These are phyloP conservation scores for Pocota personata DNA, from an alignment of 2,888 invertebrate genomes.

Conservation along the genomic window DNA sequence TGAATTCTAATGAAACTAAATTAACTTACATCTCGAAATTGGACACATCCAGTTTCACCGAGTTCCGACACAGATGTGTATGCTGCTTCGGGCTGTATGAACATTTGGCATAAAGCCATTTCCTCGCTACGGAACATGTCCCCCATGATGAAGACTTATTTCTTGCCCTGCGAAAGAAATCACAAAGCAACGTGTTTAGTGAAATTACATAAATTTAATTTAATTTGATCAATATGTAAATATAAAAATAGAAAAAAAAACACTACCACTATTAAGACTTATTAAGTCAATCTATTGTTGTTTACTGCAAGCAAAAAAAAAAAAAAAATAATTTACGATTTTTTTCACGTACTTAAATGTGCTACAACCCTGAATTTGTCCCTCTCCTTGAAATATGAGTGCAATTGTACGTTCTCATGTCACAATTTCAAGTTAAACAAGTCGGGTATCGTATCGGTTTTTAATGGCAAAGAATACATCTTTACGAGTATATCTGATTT, in stretches of 20 bases:
- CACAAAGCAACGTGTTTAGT: slow-evolving; percentile 11
- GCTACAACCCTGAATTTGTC: slow-evolving; percentile 5
- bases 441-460: background rate
- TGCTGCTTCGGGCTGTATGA: slow-evolving; percentile 97
- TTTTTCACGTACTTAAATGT: slow-evolving; percentile 8
- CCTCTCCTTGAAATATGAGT: slow-evolving; percentile 11
- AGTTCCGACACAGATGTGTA: slow-evolving; percentile 97
- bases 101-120: slow-evolving; percentile 97
- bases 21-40: slow-evolving; percentile 96
- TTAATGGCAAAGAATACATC: background rate
- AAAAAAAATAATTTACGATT: slow-evolving; percentile 9
- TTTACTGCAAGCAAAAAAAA: background rate
- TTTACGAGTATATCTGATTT: too few species aligned
- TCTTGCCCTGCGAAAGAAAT: slow-evolving; percentile 74
- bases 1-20: slow-evolving; percentile 15
- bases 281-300: slow-evolving; percentile 11
- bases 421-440: background rate
- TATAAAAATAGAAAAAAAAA: slow-evolving; percentile 2
- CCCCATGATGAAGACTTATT: slow-evolving; percentile 85
- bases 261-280: background rate
- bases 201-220: slow-evolving; percentile 8
- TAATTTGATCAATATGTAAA: background rate
- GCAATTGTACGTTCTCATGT: background rate
- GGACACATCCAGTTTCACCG: slow-evolving; percentile 96
- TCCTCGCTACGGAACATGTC: slow-evolving; percentile 95